Base-by-base conservation (phyloP, 2,797 vertebrate genomes). In the Rhinichthys osculus region DNA sequence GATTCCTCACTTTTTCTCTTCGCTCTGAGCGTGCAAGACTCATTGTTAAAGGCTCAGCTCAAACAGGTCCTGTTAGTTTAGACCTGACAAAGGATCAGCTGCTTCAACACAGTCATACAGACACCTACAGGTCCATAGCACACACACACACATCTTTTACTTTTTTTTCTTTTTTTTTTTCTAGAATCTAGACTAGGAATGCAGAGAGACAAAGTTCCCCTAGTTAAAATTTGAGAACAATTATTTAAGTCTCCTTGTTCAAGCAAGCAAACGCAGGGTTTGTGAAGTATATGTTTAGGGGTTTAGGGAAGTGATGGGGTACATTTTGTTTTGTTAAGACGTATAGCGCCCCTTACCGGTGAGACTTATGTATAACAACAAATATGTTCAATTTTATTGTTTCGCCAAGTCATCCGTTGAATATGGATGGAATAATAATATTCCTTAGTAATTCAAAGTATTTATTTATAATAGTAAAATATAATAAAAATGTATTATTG, bases 61-160 rank as follows among this genome's bases (percentile, higher is more conserved):
- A 69, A 81, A 87, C 67, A 35, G 17, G 79, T 78, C 38, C n/a
- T 87, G 87, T 88, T 90, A 79, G 84, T 89, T 89, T 90, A 90
- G 66, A 87, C 59, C 54, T 79, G 81, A 90, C 82, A 88, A 83
- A 87, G 88, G 88, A 88, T 90, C 87, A 89, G 88, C 87, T 89
- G 88, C 73, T 87, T 88, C 82, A 89, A 89, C 88, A 88, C 78
- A 84, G 84, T 64, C 62, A 62, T 54, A 13, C 59, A 83, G 42
- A 78, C 73, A 86, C 85, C 73, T 89, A 76, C 78, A 89, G 85
- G 78, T 85, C 85, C 79, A 69, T 72, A 52, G 35, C 81, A 23
- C 85, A 38, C 38, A 38, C 35, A 21, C 64, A 59, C 21, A 52
- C 38, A 57, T 78, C 72, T 84, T 74, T 81, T 88, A 73, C 79